Base-by-base conservation (phyloP, 30 jellyfish, hydroid and myxozoan genomes). In the Aurelia sp. region DNA sequence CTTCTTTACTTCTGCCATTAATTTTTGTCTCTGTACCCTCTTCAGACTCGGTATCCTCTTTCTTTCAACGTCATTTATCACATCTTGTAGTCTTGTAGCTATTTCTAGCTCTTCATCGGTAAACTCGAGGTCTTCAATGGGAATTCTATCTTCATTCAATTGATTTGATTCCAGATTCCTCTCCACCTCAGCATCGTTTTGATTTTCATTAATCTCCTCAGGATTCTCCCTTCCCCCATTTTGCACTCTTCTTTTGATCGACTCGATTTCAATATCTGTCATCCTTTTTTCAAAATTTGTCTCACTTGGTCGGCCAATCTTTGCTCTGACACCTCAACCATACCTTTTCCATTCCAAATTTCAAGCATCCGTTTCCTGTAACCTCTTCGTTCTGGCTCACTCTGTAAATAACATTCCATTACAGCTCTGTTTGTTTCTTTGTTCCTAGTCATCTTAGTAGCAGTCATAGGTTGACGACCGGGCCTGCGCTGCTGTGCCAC, bases 261-360 rank as follows among this genome's bases (percentile, higher is more conserved):
- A 65, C 76, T 65, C 76, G 76, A 65, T 21, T 65, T 65, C 76
- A 30, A 17, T 65, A 65, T 21, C 76, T 30, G 76, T 65, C 76
- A 65, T 65, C 76, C 19, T 2, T 65, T 65, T 65, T 65, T 65
- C 35, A 65, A 21, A 17, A 65, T 20, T 20, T 65, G 76, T 16
- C 81, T 69, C 24, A 69, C 81, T 69, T 69, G 81, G 81, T 69
- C 60, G 67, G 81, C 81, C 81, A 69, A 69, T 69, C 81, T 69
- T 69, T 69, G 66, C 24, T 69, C 60, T 44, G 81, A 69, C 17
- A 69, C 81, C 63, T 16, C 81, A 69, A 31, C 67, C 81, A 69
- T 69, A 69, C 81, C 66, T 1, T 69, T 69, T 44, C 81, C 81
- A 10, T 69, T 69, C 81, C 81, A 69, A 69, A 69, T 44, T 69